Evolutionary conservation across 2,888 invertebrate genomes (phyloP), one percentile per base, ranked within the genome.

Genomic region (Anthophora plumipes): DNA sequence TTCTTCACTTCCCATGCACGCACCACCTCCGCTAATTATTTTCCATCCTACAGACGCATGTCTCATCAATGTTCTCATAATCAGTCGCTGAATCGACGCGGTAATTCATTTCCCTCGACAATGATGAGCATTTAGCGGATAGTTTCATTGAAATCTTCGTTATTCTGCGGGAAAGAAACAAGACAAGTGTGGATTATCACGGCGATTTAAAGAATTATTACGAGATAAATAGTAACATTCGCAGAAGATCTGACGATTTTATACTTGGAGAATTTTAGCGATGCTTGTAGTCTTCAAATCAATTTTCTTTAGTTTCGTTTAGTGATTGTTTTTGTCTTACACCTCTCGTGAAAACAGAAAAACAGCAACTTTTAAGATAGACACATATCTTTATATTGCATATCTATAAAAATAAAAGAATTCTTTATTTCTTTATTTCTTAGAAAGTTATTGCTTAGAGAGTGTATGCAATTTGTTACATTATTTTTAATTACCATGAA

Each of bases 11-110:
- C n/a, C 41, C 50, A 6, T 52, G 20, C 69, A 50, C 14, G n/a
- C 61, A 63, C 8, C 31, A 31, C 11, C 63, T 63, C 12, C 20
- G 25, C 3, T 31, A 41, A 70, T 69, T 60, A 52, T 60, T 60
- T 60, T 52, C 12, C 52, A 50, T 14, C n/a, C 41, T 17, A 14
- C 31, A 17, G 4, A 37, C 20, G 20, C 9, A 17, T 6, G 22
- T 12, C 8, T 54, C 20, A 0, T 41, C 17, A 41, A n/a, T 8
- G 4, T 31, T 22, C 43, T 9, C 12, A 7, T 31, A 7, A 1
- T 31, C n/a, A 3, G 31, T 12, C 11, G 5, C 22, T 46, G 17
- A 17, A 46, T 46, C 14, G 0, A 0, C 0, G n/a, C 11, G 8
- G n/a, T 43, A 22, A 57, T 41, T 55, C 14, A 54, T 67, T 55